phyloP scores from a whole-genome alignment of 2,888 invertebrate genomes.

The Chymomyza amoena region DNA sequence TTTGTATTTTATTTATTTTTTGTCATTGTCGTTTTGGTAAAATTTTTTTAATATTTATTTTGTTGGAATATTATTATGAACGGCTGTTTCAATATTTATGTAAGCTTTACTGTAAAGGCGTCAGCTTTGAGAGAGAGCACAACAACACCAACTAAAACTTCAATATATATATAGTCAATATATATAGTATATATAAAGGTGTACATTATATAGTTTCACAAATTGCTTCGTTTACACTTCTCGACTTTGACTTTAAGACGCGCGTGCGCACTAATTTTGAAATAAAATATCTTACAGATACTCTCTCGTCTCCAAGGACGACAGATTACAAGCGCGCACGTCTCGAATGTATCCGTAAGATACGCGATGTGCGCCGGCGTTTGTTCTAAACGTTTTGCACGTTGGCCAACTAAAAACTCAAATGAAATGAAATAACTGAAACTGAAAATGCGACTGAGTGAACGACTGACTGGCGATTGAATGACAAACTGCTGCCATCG shows the following conservation, averaged over 20 bases:
- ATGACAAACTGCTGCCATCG: slow-evolving; percentile 66
- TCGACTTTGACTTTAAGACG: slow-evolving; percentile 28
- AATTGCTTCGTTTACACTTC: slow-evolving; percentile 9
- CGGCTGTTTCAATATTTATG: slow-evolving; percentile 6
- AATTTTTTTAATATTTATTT: neutral
- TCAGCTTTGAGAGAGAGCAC: neutral
- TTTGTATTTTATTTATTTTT: slow-evolving; percentile 4
- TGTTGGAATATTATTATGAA: neutral
- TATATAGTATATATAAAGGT: neutral
- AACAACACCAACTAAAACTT: neutral
- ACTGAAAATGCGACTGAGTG: slow-evolving; percentile 55
- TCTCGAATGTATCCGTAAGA: slow-evolving; percentile 23
- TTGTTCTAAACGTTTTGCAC: slow-evolving; percentile 1
- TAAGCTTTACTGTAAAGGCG: neutral
- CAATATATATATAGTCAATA: too few species aligned
- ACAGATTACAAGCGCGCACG: slow-evolving; percentile 9
- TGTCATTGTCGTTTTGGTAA: neutral
- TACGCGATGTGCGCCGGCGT: slow-evolving; percentile 19
- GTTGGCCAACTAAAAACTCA: slow-evolving; percentile 25
- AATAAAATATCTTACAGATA: neutral
- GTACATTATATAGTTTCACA: neutral
- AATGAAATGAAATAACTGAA: too few species aligned
- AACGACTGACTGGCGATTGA: slow-evolving; percentile 58
- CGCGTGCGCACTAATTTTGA: slow-evolving; percentile 24
- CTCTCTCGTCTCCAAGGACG: neutral